Evolutionary conservation across 2,113 vertebrate species (phyloP).

Genomic region (Neotoma lepida): DNA sequence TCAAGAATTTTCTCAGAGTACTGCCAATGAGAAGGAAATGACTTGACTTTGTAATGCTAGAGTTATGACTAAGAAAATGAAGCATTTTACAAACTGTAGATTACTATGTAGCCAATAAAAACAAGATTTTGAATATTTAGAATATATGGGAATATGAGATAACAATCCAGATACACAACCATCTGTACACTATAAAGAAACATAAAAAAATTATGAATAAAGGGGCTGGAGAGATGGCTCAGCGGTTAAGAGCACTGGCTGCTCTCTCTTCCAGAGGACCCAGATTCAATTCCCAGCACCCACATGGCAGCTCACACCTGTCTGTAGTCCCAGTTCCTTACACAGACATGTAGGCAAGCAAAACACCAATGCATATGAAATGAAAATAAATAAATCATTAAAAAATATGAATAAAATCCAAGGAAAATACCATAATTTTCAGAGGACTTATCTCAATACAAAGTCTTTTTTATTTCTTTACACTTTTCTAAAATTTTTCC

Average conservation of each 20-base stretch:
- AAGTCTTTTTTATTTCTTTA: background rate
- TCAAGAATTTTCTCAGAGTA: background rate
- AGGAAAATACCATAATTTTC: background rate
- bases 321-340: too few relatives aligned
- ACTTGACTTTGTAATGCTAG: background rate
- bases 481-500: background rate
- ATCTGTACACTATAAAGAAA: background rate
- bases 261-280: too few relatives aligned
- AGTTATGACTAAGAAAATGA: background rate
- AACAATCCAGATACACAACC: background rate
- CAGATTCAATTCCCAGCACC: too few relatives aligned
- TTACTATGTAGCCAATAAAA: slow-evolving; percentile 3
- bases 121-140: slow-evolving; percentile 21
- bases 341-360: too few relatives aligned
- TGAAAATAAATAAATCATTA: too few relatives aligned
- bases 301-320: too few relatives aligned
- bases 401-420: background rate
- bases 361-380: too few relatives aligned
- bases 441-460: background rate
- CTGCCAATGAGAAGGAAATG: background rate
- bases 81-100: background rate
- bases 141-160: background rate
- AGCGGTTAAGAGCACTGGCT: too few relatives aligned
- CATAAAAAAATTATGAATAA: background rate
- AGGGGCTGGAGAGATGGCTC: too few relatives aligned